Evolutionary conservation across 2,797 vertebrate species (phyloP).

Genomic region (Pagetopsis macropterus): DNA sequence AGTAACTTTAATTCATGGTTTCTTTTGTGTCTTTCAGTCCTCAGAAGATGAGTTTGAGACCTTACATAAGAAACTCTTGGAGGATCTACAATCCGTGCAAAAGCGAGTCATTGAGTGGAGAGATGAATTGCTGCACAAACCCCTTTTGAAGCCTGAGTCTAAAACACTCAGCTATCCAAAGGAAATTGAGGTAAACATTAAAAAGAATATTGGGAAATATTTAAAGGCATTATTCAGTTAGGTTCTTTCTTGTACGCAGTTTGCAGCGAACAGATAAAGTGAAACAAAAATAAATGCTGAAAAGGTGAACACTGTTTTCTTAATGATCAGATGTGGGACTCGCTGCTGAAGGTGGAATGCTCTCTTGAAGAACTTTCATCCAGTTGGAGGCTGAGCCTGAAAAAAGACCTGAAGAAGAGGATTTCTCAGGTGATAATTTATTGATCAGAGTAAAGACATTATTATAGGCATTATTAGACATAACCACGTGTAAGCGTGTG

Average conservation of each 20-base stretch:
- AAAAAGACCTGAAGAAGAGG: conserved; percentile 72
- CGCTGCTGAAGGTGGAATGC: conserved; percentile 70
- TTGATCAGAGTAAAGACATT: neutral
- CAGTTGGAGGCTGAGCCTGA: conserved; percentile 59
- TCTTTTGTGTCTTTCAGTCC: conserved; percentile 27
- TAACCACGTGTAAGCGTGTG: no score
- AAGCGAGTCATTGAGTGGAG: conserved; percentile 56
- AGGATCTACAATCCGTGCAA: neutral
- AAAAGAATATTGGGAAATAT: neutral
- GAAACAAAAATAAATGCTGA: neutral
- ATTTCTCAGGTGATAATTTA: conserved; percentile 60
- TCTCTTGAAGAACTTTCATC: conserved; percentile 61
- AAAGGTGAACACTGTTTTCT: no score
- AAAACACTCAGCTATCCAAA: conserved; percentile 53
- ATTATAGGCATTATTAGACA: no score
- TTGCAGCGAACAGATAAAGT: neutral
- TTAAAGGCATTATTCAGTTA: neutral
- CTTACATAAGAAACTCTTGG: conserved; percentile 17
- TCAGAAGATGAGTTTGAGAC: conserved; percentile 38
- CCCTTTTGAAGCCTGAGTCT: conserved; percentile 16
- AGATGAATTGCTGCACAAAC: conserved; percentile 34
- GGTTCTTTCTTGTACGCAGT: neutral
- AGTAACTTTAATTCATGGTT: neutral
- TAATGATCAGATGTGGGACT: conserved; percentile 77
- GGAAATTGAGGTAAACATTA: conserved; percentile 74